phyloP scores from a whole-genome alignment of 2,797 vertebrate species.

The Ctenochaetus hawaiiensis region DNA sequence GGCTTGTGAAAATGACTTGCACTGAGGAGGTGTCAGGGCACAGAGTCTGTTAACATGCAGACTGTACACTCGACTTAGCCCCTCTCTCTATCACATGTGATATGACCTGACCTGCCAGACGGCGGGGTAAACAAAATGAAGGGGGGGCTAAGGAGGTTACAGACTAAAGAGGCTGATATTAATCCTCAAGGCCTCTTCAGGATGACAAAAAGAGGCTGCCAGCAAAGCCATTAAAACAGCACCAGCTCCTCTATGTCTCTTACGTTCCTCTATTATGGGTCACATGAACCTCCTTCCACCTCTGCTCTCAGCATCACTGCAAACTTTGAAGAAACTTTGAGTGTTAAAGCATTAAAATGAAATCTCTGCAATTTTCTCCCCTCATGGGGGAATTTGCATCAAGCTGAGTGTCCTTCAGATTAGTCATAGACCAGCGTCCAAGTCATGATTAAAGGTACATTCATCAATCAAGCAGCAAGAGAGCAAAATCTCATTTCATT shows the following conservation, averaged over 20 bases:
- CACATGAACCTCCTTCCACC: conserved; percentile 34
- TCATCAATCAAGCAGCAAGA: conserved; percentile 38
- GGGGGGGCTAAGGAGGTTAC: conserved; percentile 24
- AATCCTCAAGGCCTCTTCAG: conserved; percentile 54
- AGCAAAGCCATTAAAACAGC: conserved; percentile 33
- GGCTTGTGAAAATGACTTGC: conserved; percentile 57
- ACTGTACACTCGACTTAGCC: conserved; percentile 41
- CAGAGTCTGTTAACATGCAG: conserved; percentile 55
- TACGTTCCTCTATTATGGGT: conserved; percentile 31
- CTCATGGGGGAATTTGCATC: conserved; percentile 53
- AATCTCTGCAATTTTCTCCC: conserved; percentile 64
- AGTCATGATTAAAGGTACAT: conserved; percentile 59
- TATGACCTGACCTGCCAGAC: conserved; percentile 63
- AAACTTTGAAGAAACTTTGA: conserved; percentile 61
- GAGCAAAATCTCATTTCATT: background rate
- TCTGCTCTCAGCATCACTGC: conserved; percentile 22
- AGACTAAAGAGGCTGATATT: conserved; percentile 43
- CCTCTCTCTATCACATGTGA: conserved; percentile 27
- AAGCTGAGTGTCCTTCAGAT: conserved; percentile 69
- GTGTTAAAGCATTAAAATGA: conserved; percentile 61
- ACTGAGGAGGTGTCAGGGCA: conserved; percentile 51
- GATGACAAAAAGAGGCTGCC: conserved; percentile 39
- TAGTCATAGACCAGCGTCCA: conserved; percentile 45
- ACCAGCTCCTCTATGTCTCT: conserved; percentile 30
- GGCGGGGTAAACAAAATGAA: conserved; percentile 60